Conservation (phyloP, 2,797 vertebrate species). For the Falco cherrug region DNA sequence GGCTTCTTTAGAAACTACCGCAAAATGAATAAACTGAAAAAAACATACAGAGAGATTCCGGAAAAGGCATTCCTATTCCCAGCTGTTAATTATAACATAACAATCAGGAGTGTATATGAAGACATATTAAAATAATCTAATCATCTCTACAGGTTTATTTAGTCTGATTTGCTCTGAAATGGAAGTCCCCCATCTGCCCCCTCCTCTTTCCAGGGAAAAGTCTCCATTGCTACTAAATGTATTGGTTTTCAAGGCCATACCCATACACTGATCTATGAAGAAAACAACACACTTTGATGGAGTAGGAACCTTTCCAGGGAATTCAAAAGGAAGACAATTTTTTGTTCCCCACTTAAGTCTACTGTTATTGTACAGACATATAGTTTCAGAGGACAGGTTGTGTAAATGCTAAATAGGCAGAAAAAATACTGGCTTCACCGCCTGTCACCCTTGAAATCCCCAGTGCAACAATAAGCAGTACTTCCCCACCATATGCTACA, state of each 20-base stretch:
- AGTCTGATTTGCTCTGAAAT: neutral
- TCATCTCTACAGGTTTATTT: neutral
- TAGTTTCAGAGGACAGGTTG: neutral
- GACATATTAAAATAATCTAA: neutral
- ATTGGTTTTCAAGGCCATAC: neutral
- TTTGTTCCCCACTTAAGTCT: slow-evolving; percentile 28
- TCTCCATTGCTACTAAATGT: neutral
- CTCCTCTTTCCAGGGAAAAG: neutral
- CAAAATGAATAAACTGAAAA: neutral
- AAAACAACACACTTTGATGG: neutral
- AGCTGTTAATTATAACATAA: neutral
- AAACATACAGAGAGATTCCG: neutral
- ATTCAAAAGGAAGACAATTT: slow-evolving; percentile 29
- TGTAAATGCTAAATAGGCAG: neutral
- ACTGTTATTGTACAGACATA: neutral
- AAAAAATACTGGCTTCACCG: neutral
- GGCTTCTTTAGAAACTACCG: neutral
- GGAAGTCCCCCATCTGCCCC: neutral
- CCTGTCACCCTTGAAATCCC: slow-evolving; percentile 10
- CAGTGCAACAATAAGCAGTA: neutral
- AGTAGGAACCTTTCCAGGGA: neutral
- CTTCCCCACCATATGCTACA: neutral
- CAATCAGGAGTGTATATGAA: neutral
- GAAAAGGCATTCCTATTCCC: neutral
- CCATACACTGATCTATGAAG: neutral